Evolutionary conservation across 1,140 invertebrate genomes (phyloP).

Genomic region (Zelostemma sp.): DNA sequence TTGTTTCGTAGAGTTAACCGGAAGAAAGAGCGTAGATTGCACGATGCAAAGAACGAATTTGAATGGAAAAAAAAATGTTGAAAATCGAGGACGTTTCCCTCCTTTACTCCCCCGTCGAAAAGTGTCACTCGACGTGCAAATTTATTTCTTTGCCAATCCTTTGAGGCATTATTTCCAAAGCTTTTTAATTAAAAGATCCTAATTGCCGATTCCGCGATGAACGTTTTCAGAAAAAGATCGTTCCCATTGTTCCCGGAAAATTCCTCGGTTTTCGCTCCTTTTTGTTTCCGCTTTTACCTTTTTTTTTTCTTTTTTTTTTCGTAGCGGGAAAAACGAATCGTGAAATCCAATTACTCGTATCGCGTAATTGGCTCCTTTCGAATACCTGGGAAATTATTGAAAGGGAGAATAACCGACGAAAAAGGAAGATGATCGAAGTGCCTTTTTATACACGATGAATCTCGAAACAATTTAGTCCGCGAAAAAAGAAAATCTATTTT

Average conservation of each 20-base stretch:
- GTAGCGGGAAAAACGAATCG: constrained; percentile 19
- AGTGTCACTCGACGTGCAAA: neutral
- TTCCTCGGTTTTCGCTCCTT: constrained; percentile 5
- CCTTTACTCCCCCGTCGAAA: neutral
- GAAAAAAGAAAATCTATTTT: constrained; percentile 31
- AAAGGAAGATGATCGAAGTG: constrained; percentile 46
- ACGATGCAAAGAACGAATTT: neutral
- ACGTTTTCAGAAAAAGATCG: too few relatives aligned
- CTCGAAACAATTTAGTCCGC: constrained; percentile 29
- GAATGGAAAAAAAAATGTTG: constrained; percentile 1
- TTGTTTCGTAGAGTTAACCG: constrained; percentile 29
- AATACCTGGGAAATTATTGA: constrained; percentile 10
- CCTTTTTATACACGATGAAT: constrained; percentile 44
- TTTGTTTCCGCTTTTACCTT: too few relatives aligned
- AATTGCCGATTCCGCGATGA: too few relatives aligned
- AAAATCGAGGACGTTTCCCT: neutral
- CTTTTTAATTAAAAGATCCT: too few relatives aligned
- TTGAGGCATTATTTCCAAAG: neutral
- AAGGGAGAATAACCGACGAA: constrained; percentile 8
- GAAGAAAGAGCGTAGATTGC: constrained; percentile 12
- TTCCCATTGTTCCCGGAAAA: neutral
- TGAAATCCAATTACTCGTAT: constrained; percentile 28
- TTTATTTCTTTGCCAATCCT: neutral
- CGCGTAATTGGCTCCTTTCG: constrained; percentile 30
- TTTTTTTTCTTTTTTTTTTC: constrained; percentile 4